Percentiles rank a stretch among this genome's conserved stretches.
Evolutionary conservation across 2,113 vertebrate genomes (phyloP).

Genomic region (Hystrix cristata): DNA sequence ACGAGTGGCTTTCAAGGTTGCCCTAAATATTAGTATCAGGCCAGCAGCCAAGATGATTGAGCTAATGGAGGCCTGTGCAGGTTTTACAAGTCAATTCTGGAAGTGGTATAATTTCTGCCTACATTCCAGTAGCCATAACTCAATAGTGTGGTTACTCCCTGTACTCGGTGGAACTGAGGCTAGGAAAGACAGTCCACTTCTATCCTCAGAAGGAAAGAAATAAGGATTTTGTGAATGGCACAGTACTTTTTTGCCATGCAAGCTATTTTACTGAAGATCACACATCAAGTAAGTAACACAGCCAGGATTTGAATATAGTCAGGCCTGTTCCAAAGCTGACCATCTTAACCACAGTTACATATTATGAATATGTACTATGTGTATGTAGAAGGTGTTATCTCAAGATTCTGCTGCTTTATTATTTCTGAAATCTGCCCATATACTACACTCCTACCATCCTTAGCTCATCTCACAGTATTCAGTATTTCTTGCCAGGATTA

Average conservation of each 20-base stretch:
- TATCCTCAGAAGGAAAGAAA: background rate
- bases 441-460: background rate
- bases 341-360: background rate
- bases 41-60: background rate
- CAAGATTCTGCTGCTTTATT: background rate
- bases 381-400: background rate
- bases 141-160: background rate
- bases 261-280: background rate
- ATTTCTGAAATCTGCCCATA: background rate
- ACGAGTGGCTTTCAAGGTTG: background rate
- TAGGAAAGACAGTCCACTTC: background rate
- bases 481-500: slow-evolving; percentile 39
- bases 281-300: background rate
- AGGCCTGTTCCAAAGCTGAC: background rate
- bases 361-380: background rate
- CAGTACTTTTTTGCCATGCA: background rate
- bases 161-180: background rate
- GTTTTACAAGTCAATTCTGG: background rate
- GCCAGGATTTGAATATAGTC: background rate
- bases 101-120: background rate
- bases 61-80: background rate
- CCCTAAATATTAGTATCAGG: background rate
- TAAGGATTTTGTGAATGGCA: background rate
- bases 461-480: background rate
- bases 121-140: background rate